Evolutionary conservation across 1,140 invertebrate genomes (phyloP).

Genomic region (Ceratina japonica): DNA sequence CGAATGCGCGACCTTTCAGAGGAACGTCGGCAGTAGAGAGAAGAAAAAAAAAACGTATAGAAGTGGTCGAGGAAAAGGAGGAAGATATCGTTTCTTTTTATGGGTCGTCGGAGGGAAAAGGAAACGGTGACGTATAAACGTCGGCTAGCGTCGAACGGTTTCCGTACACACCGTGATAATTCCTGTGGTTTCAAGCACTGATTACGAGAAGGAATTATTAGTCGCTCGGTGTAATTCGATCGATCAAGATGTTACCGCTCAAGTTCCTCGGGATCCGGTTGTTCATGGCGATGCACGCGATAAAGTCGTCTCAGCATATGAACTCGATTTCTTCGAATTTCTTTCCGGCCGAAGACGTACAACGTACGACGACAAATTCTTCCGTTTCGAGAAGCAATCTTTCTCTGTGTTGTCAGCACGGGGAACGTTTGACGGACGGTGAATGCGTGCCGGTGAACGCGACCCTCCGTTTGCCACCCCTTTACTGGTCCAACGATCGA

Average conservation of each 20-base stretch:
- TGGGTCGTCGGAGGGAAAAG: too few species aligned
- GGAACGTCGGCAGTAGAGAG: too few species aligned
- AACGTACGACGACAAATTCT: too few species aligned
- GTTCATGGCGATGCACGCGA: not conserved
- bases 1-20: too few species aligned
- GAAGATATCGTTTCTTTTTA: too few species aligned
- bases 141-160: not conserved
- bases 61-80: too few species aligned
- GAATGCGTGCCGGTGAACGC: not conserved
- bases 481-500: slow-evolving; percentile 11
- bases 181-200: not conserved
- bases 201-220: not conserved
- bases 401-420: slow-evolving; percentile 42
- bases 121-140: too few species aligned
- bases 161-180: slow-evolving; percentile 28
- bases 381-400: not conserved
- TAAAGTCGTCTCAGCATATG: too few species aligned
- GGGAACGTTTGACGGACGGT: not conserved
- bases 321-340: too few species aligned
- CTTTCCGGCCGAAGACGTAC: too few species aligned
- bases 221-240: not conserved
- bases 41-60: too few species aligned
- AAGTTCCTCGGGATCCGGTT: not conserved
- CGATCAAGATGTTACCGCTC: slow-evolving; percentile 3
- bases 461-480: slow-evolving; percentile 25